A percentile compares a stretch with the other conserved stretches of the same genome.
Evolutionary conservation across 2,113 vertebrate genomes (phyloP).

Genomic region (Phocoena phocoena): DNA sequence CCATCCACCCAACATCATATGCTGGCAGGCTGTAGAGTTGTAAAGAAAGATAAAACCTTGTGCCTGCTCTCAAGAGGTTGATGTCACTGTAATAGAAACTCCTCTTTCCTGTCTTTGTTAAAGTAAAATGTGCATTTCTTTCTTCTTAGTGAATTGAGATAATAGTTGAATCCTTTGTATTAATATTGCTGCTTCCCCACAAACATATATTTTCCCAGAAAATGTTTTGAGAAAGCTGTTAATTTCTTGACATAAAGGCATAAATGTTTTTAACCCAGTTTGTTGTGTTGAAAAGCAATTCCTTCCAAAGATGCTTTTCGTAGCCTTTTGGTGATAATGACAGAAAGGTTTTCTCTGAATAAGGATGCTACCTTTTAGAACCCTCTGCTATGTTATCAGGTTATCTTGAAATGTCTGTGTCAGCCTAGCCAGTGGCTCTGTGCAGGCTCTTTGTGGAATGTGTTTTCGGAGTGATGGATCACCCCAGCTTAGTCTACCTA

Average conservation of each 20-base stretch:
- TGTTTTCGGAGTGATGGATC: background rate
- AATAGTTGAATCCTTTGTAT: slow-evolving; percentile 16
- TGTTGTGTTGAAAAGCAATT: slow-evolving; percentile 15
- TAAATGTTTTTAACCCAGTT: background rate
- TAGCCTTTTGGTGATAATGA: background rate
- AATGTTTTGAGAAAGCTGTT: slow-evolving; percentile 36
- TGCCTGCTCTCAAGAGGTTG: background rate
- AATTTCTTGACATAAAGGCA: slow-evolving; percentile 41
- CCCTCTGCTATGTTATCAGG: background rate
- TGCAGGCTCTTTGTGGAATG: background rate
- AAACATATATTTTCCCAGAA: background rate
- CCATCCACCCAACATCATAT: background rate
- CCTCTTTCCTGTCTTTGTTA: background rate
- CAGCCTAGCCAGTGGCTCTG: background rate
- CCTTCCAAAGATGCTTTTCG: background rate
- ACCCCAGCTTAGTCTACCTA: rapidly evolving
- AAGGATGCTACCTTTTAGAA: background rate
- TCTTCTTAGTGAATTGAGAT: background rate
- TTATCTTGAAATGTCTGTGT: background rate
- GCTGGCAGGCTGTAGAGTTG: background rate
- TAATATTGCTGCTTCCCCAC: slow-evolving; percentile 32
- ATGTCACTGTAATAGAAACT: background rate
- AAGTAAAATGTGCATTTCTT: background rate
- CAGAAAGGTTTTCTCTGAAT: background rate
- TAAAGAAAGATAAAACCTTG: background rate